Base-by-base conservation (phyloP, 2,888 invertebrate genomes). In the Xestia rhomboidea region DNA sequence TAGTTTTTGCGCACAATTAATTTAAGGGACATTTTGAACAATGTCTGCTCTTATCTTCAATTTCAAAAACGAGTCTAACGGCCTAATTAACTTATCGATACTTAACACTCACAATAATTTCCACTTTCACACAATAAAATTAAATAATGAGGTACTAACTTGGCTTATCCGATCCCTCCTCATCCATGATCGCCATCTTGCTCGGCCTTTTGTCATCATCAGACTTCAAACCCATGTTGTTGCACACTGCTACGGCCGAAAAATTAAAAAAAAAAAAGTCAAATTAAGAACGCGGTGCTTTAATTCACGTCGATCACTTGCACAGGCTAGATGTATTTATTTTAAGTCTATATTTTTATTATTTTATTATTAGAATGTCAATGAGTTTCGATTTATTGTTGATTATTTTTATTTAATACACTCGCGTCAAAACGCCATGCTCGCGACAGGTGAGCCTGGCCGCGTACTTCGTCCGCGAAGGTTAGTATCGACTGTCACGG, bases 171-270 rank as follows among this genome's bases (percentile, higher is more conserved):
- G 95, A 93, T 70, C 90, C 86, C 66, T 96, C 96, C 82, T 96
- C 96, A 90, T 97, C 96, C 95, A 97, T 96, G 88, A 97, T 97
- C 84, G 96, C 96, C 93, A 97, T 87, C 89, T 96, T 97, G 93
- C 97, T 97, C 60, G 96, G 96, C 90, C 95, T 91, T 88, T 95
- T 96, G 86, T 95, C 95, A 88, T 96, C 96, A 86, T 96, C 96
- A 73, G 93, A 90, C 88, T 94, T 96, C 90, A 97, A 93, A 91
- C 96, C 96, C 96, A 96, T 96, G 92, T 92, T 95, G 93, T 92
- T 95, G 27, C 30, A 18, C 95, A 95, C 96, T 91, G 91, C 72
- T 79, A 79, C 44, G 74, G 63, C 11, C 66, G 86, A 75, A 88
- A 78, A 88, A 83, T 87, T 80, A 81, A 82, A 83, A 81, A 81